Percentiles rank a stretch among this genome's conserved stretches.
phyloP scores from a whole-genome alignment of 2,113 vertebrate genomes.

The Heliornis fulica region DNA sequence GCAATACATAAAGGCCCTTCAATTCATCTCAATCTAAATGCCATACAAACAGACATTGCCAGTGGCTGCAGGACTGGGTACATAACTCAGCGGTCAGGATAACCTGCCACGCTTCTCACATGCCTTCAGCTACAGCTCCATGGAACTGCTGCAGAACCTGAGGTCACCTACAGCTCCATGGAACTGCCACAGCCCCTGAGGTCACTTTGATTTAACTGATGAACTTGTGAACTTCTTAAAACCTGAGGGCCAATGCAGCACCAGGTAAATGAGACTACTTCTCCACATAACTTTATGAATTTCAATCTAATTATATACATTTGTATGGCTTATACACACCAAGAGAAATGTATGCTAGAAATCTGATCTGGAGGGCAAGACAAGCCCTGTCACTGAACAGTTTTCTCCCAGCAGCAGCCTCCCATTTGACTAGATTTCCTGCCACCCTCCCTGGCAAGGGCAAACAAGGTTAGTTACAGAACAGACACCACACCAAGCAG shows the following conservation, averaged over 20 bases:
- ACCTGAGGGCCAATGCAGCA: background rate
- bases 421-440: background rate
- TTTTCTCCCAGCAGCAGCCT: background rate
- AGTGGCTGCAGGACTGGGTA: background rate
- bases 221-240: background rate
- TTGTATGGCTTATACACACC: rapidly evolving
- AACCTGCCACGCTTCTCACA: background rate
- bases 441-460: background rate
- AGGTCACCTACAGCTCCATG: background rate
- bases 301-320: background rate
- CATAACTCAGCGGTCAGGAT: background rate
- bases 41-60: background rate
- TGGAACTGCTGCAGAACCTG: background rate
- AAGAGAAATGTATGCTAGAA: background rate
- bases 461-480: background rate
- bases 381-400: background rate
- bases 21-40: background rate
- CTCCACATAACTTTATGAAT: background rate
- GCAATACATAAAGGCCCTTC: background rate
- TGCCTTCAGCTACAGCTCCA: background rate
- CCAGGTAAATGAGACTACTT: background rate
- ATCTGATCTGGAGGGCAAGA: background rate
- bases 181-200: background rate
- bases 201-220: background rate
- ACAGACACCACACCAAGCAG: background rate